These are phyloP conservation scores for Apomyelois bistriatella DNA, from an alignment of 2,888 invertebrate species.

Conservation along the genomic window DNA sequence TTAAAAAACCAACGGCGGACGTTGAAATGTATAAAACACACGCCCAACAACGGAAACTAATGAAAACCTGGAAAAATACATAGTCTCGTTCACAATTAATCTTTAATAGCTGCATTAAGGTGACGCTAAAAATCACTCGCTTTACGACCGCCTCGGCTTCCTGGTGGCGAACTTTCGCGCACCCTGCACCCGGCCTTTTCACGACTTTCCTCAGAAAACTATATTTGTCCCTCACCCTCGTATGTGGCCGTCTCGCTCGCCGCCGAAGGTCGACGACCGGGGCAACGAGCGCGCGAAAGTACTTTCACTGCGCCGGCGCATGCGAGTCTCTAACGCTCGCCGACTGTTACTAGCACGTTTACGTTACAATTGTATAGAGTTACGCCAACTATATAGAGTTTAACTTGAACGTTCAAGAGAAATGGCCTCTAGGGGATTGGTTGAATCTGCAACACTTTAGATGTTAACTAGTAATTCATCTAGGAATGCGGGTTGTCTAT, in stretches of 20 bases:
- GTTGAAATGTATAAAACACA: not conserved
- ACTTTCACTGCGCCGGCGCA: conserved; percentile 76
- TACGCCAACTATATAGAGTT: conserved; percentile 39
- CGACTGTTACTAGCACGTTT: conserved; percentile 51
- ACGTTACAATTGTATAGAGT: conserved; percentile 46
- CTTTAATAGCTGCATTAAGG: conserved; percentile 52
- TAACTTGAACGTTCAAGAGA: conserved; percentile 45
- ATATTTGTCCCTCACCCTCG: conserved; percentile 45
- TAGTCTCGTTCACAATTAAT: conserved; percentile 32
- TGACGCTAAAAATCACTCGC: conserved; percentile 61
- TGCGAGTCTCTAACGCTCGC: conserved; percentile 56
- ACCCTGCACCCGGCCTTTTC: conserved; percentile 58
- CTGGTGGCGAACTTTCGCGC: conserved; percentile 67
- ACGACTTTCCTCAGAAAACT: conserved; percentile 64
- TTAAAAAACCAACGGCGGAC: too few species aligned
- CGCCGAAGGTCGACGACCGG: conserved; percentile 70
- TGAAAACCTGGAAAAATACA: conserved; percentile 33
- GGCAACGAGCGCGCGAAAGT: conserved; percentile 76
- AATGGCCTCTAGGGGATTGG: conserved; percentile 42
- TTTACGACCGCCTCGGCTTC: conserved; percentile 64
- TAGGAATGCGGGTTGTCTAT: conserved; percentile 56
- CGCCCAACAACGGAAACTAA: conserved; percentile 5
- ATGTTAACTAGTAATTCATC: conserved; percentile 58
- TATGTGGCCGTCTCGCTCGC: conserved; percentile 40
- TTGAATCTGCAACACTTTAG: conserved; percentile 43